Evolutionary conservation across 2,113 vertebrate species (phyloP), one percentile per base, ranked within the genome.

Genomic region (Chlorocebus sabaeus): DNA sequence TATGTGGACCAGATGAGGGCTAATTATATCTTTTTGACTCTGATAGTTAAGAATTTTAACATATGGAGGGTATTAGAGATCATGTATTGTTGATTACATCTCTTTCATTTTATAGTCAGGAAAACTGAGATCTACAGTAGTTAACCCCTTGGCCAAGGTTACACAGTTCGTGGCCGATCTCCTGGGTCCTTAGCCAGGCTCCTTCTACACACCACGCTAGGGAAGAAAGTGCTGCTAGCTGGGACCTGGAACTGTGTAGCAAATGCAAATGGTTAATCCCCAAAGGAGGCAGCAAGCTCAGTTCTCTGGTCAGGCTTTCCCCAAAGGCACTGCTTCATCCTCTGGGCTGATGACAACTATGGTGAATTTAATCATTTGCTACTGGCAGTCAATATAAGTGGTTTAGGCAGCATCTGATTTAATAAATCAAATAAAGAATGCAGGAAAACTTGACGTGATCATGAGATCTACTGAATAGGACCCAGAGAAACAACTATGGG

Each of bases 401-500:
- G 75, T 76, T 72, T 50, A 79, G 50, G 81, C 30, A 93, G 68
- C 59, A 92, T 59, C 4, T 95, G 67, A 94, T 64, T 96, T 90
- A 92, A 84, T 64, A 86, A 95, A 90, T 91, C 84, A 93, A 89
- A 81, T 59, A 73, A 94, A 81, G 78, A 93, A 89, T 52, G n/a
- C 81, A 78, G n/a, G 57, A 97, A 86, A 88, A 76, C 43, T 27
- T 84, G 59, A 86, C 81, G 11, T 76, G 59, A 80, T 55, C 61
- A 40, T 96, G 57, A 96, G 48, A 79, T 50, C 73, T 75, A 80
- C 11, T 67, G 20, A 93, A 78, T 0, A 86, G 43, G 87, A 87
- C 64, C 61, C 50, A 52, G 35, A 6, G 40, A 84, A 93, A 89
- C 2, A 84, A 55, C 45, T 76, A 79, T 25, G 50, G 70, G 68